phyloP scores from a whole-genome alignment of 2,888 invertebrate genomes.

The Eupsilia transversa region DNA sequence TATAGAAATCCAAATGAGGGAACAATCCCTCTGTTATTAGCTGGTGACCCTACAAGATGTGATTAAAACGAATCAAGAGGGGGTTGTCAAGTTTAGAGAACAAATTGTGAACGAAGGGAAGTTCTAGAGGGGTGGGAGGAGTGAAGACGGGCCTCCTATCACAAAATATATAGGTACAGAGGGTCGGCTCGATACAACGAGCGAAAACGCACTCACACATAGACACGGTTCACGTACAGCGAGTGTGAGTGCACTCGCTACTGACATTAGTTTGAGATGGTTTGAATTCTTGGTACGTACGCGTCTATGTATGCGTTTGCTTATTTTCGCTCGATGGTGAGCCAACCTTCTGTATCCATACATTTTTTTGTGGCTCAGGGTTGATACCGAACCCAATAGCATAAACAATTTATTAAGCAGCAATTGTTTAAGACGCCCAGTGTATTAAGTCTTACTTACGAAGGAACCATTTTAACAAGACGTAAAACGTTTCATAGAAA shows the following conservation, averaged over 20 bases:
- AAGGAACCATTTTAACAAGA: conserved; percentile 26
- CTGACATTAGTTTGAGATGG: background rate
- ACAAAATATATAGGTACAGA: background rate
- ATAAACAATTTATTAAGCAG: conserved; percentile 57
- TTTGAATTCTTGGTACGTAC: background rate
- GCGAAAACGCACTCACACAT: background rate
- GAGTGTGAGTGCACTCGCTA: background rate
- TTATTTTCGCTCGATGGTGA: background rate
- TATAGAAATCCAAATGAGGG: conserved; percentile 12
- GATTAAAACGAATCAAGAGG: conserved; percentile 65
- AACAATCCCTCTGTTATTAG: conserved; percentile 39
- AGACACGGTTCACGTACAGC: background rate
- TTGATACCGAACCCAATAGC: conserved; percentile 47
- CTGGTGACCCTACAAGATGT: conserved; percentile 52
- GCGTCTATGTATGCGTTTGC: background rate
- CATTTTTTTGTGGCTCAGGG: background rate
- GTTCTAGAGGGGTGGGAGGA: background rate
- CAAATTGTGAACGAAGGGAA: conserved; percentile 41
- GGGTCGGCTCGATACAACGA: background rate
- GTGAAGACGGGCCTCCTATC: background rate
- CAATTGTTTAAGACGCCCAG: conserved; percentile 28
- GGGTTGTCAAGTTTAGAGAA: conserved; percentile 57
- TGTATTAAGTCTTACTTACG: conserved; percentile 41
- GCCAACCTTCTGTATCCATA: background rate
- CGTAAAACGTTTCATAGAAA: conserved; percentile 30